phyloP scores from a whole-genome alignment of 1,140 invertebrate genomes.

The Philaenus spumarius region DNA sequence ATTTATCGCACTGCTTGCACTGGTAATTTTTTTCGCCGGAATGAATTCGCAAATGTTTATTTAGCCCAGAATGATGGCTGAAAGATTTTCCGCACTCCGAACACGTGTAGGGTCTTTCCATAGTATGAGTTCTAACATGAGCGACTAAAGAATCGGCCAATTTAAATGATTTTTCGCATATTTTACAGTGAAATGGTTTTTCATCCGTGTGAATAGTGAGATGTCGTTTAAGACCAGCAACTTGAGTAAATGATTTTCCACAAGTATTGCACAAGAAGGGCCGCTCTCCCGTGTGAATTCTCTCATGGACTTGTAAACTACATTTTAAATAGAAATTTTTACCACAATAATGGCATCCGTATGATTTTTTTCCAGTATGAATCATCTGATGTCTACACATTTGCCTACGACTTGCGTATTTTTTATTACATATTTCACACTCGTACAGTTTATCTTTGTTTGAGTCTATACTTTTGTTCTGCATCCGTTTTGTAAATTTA shows the following conservation, averaged over 20 bases:
- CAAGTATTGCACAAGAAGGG: constrained; percentile 28
- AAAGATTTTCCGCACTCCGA: constrained; percentile 15
- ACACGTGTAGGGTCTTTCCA: constrained; percentile 8
- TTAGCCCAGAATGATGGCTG: constrained; percentile 10
- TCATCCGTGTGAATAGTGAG: constrained; percentile 32
- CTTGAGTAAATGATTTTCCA: constrained; percentile 25
- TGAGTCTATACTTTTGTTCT: too few relatives aligned
- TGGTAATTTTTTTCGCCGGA: constrained; percentile 39
- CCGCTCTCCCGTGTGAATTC: constrained; percentile 44
- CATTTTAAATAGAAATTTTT: constrained; percentile 35
- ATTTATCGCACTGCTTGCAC: constrained; percentile 41
- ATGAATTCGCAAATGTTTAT: constrained; percentile 31
- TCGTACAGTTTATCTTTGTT: constrained; percentile 41
- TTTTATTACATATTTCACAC: constrained; percentile 49
- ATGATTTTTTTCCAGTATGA: constrained; percentile 45
- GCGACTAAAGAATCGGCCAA: not conserved
- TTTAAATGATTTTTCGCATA: constrained; percentile 40
- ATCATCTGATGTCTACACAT: constrained; percentile 45
- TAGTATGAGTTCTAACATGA: constrained; percentile 10
- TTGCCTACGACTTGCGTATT: constrained; percentile 49
- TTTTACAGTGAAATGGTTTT: constrained; percentile 42
- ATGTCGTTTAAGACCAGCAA: constrained; percentile 22
- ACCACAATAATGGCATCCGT: constrained; percentile 39
- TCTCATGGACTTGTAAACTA: constrained; percentile 33
- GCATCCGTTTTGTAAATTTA: too few relatives aligned